phyloP scores from a whole-genome alignment of 2,113 vertebrate species.

The Thalassoma bifasciatum region DNA sequence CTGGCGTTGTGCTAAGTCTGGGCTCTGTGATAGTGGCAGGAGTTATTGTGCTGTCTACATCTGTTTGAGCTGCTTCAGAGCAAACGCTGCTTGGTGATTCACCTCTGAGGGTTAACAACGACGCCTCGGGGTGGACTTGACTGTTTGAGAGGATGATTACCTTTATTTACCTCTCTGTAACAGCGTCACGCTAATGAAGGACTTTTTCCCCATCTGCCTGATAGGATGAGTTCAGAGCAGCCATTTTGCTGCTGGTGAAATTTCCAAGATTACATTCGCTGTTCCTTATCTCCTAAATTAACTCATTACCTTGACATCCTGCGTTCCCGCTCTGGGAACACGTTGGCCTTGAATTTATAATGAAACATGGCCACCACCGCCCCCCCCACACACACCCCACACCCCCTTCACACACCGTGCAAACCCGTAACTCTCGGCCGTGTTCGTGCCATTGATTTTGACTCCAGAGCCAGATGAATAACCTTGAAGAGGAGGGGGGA shows the following conservation, averaged over 20 bases:
- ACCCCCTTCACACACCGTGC: background rate
- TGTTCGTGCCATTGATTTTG: slow-evolving; percentile 53
- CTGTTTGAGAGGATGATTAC: slow-evolving; percentile 42
- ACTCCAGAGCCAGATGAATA: slow-evolving; percentile 50
- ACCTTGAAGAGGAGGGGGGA: slow-evolving; percentile 42
- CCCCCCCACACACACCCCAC: background rate
- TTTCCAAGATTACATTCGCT: slow-evolving; percentile 72
- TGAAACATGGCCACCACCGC: slow-evolving; percentile 63
- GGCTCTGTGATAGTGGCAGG: slow-evolving; percentile 41
- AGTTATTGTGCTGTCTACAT: slow-evolving; percentile 49
- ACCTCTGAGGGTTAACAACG: slow-evolving; percentile 35
- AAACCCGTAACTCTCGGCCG: background rate
- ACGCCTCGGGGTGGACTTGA: slow-evolving; percentile 30
- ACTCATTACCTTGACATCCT: slow-evolving; percentile 78
- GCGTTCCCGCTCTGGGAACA: slow-evolving; percentile 60
- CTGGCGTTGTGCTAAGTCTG: slow-evolving; percentile 49
- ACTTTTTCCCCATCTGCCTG: slow-evolving; percentile 25
- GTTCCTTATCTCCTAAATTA: slow-evolving; percentile 80
- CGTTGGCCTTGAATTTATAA: slow-evolving; percentile 72
- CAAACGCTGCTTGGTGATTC: slow-evolving; percentile 13
- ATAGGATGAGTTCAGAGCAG: slow-evolving; percentile 39
- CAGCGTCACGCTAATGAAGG: slow-evolving; percentile 35
- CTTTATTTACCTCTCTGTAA: slow-evolving; percentile 62
- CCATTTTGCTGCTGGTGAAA: slow-evolving; percentile 66
- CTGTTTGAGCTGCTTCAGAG: slow-evolving; percentile 60